Evolutionary conservation across 2,797 vertebrate genomes (phyloP), one percentile per base, ranked within the genome.

Genomic region (Eidolon dupreanum): DNA sequence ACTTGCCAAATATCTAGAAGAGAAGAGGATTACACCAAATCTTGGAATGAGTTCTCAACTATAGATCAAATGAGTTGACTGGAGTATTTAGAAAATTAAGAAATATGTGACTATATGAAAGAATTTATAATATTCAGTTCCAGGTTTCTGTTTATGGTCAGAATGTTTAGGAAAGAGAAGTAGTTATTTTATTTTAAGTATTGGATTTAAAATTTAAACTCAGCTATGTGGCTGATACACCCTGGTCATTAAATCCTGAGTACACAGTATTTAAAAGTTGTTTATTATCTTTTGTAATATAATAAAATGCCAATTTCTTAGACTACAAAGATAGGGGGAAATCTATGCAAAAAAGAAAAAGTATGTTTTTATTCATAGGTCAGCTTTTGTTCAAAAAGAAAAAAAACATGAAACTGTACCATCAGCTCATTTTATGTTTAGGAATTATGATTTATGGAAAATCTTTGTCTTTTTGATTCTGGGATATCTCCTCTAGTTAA

Each of bases 51-150:
- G 79, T 96, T 95, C 90, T 98, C 97, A 95, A 87, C 97, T 98
- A 91, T 97, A 98, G 97, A 98, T 98, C 97, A 98, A 96, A 98
- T 97, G 95, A 98, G 92, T 98, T 98, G 98, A 97, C 96, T 98
- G 95, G 97, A 98, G 96, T 98, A 98, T 98, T 93, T 93, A 97
- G 96, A 97, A 98, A 95, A 98, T 97, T 98, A 98, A 95, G 94
- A 98, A 98, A 97, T 97, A 97, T 92, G 83, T 77, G 92, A 77
- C 88, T 97, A 63, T 90, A 0, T 95, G 91, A 97, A 98, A 97
- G 89, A 94, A 98, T 98, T 97, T 97, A 43, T 90, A 97, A 90
- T 95, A 81, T 88, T 95, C 86, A 91, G 5, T 92, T 94, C 81
- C 93, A 74, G 59, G 36, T 63, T 97, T 98, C 96, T 82, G 73